Evolutionary conservation across 2,888 invertebrate genomes (phyloP).

Genomic region (Alloscopus bannaensis): DNA sequence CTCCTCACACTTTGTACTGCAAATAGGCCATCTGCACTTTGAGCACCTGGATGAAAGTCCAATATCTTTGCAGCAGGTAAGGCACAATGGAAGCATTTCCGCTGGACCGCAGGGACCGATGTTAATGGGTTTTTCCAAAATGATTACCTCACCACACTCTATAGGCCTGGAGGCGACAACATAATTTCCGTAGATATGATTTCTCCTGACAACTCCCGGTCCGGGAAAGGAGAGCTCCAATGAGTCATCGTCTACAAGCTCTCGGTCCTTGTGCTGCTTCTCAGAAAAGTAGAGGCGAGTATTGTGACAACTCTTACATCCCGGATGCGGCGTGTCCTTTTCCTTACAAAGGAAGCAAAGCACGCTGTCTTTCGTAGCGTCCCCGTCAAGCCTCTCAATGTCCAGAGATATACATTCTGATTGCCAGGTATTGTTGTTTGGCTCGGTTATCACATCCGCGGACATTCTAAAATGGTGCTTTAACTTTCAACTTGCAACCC

Average conservation of each 20-base stretch:
- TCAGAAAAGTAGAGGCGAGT: constrained; percentile 26
- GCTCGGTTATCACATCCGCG: too few species aligned
- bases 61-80: constrained; percentile 59
- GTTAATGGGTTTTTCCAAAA: constrained; percentile 42
- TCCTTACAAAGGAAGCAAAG: constrained; percentile 38
- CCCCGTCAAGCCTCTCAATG: too few species aligned
- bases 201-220: constrained; percentile 51
- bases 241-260: background rate
- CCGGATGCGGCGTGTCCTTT: constrained; percentile 11
- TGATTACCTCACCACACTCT: constrained; percentile 60
- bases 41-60: constrained; percentile 53
- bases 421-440: too few species aligned
- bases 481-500: too few species aligned
- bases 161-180: constrained; percentile 63
- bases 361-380: too few species aligned
- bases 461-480: too few species aligned
- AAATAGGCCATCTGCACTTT: constrained; percentile 62
- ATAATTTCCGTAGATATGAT: constrained; percentile 63
- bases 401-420: too few species aligned
- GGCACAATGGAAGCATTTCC: constrained; percentile 58
- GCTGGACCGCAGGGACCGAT: constrained; percentile 55
- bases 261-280: background rate
- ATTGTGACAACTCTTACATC: constrained; percentile 38
- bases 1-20: constrained; percentile 56
- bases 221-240: constrained; percentile 49